Base-by-base conservation (phyloP, 2,113 vertebrate genomes). In the Corvus hawaiiensis region DNA sequence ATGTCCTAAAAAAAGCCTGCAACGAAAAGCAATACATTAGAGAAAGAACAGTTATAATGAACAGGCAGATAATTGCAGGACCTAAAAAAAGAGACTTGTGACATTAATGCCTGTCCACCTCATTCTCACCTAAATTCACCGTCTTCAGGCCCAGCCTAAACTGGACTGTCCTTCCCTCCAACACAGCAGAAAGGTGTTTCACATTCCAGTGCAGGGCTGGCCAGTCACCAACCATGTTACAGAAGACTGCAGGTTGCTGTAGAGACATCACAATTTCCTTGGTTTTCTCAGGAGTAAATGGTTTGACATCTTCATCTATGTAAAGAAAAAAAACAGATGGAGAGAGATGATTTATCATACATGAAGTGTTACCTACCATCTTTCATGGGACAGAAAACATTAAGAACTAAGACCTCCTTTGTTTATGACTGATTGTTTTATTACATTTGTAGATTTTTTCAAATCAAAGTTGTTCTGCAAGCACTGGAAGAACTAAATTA, bases 121-220 rank as follows among this genome's bases (percentile, higher is more conserved):
- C 21, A 15, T 43, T 80, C 97, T 97, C 98, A 99, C 99, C 96
- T 96, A 98, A 97, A 37, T 87, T 97, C 61, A 89, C 58, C 0
- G 73, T 91, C 94, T 95, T 99, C 87, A 94, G 97, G 26, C 99
- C 99, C 21, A 99, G 98, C 81, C 99, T 98, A 95, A 99, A 99
- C 58, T 89, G 95, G 52, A 99, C 82, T 23, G 24, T 84, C 93
- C 97, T 99, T 94, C 97, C 98, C 44, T 71, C 89, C 27, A 99
- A 96, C 68, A 98, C 23, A 1, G 64, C 23, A 17, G 98, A 98
- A 84, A 99, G 98, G 75, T 98, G 94, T 75, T 98, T 83, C 9
- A 81, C 98, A 16, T 98, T 98, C 99, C 99, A 99, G 33, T 56
- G 93, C 54, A 97, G 97, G n/a, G 97, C 98, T 51, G 99, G 99